phyloP scores from a whole-genome alignment of 2,797 vertebrate species.

The Moxostoma hubbsi region DNA sequence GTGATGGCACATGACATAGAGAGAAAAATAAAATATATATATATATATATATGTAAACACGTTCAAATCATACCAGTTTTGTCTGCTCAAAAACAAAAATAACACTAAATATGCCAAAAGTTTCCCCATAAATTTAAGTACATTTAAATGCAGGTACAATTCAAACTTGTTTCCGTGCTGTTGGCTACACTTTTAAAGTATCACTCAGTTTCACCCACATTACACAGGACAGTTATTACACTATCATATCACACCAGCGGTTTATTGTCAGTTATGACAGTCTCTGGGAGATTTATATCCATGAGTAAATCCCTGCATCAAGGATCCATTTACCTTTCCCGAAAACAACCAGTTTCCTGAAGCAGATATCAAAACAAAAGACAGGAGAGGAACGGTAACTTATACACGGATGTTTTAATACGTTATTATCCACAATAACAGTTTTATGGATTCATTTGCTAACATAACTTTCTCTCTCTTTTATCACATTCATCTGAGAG shows the following conservation, averaged over 20 bases:
- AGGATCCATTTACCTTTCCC: slow-evolving; percentile 50
- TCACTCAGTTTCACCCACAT: slow-evolving; percentile 71
- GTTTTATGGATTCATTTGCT: slow-evolving; percentile 79
- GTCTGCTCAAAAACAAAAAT: background rate
- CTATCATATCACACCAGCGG: slow-evolving; percentile 61
- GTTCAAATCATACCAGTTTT: background rate
- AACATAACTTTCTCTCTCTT: slow-evolving; percentile 72
- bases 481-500: slow-evolving; percentile 68
- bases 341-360: slow-evolving; percentile 38
- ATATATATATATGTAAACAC: background rate
- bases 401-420: slow-evolving; percentile 74
- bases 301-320: slow-evolving; percentile 56
- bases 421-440: slow-evolving; percentile 79
- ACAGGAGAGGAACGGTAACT: slow-evolving; percentile 61
- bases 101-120: background rate
- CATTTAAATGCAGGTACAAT: background rate
- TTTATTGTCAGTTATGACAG: slow-evolving; percentile 58
- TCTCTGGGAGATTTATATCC: slow-evolving; percentile 53
- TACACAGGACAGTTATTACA: slow-evolving; percentile 62
- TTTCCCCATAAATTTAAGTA: background rate
- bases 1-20: slow-evolving; percentile 46
- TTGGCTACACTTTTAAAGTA: slow-evolving; percentile 68
- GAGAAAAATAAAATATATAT: background rate
- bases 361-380: slow-evolving; percentile 34
- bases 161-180: background rate